Conservation (phyloP, 2,888 invertebrate genomes). For the Oconnorella tubifera region DNA sequence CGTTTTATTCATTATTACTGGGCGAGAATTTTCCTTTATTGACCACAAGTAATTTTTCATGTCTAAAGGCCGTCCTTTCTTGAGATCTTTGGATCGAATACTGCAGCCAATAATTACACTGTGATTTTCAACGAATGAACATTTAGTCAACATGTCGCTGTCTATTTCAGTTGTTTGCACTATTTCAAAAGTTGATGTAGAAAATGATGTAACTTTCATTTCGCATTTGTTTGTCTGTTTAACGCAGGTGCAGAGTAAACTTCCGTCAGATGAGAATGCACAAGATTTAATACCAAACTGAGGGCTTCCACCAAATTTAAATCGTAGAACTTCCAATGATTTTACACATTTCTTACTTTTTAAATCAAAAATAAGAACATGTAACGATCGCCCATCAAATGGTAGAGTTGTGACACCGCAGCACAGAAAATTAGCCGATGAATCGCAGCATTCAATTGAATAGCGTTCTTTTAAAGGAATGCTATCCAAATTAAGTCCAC, state of each 20-base stretch:
- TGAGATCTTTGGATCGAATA: background rate
- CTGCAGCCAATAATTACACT: background rate
- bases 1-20: background rate
- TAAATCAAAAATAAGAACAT: slow-evolving; percentile 30
- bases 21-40: slow-evolving; percentile 13
- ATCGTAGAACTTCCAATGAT: slow-evolving; percentile 31
- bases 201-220: slow-evolving; percentile 29
- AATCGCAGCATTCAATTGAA: slow-evolving; percentile 29
- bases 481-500: slow-evolving; percentile 24
- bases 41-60: slow-evolving; percentile 6
- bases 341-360: slow-evolving; percentile 29
- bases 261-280: slow-evolving; percentile 26
- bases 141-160: slow-evolving; percentile 28
- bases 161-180: slow-evolving; percentile 23
- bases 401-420: slow-evolving; percentile 33
- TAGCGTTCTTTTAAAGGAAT: slow-evolving; percentile 32
- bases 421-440: slow-evolving; percentile 21
- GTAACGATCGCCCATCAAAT: slow-evolving; percentile 32
- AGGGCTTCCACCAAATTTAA: slow-evolving; percentile 36
- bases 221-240: slow-evolving; percentile 32
- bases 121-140: slow-evolving; percentile 26
- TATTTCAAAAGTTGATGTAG: slow-evolving; percentile 21
- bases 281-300: slow-evolving; percentile 33
- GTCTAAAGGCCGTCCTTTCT: background rate
- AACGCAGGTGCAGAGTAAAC: slow-evolving; percentile 26